These are phyloP conservation scores for Molothrus ater DNA, from an alignment of 2,797 vertebrate genomes.

Conservation along the genomic window DNA sequence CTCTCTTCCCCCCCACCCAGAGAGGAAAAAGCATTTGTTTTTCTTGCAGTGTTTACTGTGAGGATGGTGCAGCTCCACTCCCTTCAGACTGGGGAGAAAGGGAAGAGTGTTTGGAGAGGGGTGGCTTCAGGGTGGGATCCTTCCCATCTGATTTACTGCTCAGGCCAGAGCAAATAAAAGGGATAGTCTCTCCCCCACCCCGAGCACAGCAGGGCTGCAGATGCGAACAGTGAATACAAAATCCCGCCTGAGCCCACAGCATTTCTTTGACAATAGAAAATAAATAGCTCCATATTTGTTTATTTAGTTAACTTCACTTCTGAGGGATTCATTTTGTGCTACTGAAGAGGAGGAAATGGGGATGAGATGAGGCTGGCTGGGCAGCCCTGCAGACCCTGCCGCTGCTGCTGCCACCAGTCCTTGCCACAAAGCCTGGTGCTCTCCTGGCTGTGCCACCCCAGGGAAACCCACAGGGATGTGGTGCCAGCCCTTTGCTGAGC, in stretches of 20 bases:
- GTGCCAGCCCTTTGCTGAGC: background rate
- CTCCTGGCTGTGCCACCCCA: background rate
- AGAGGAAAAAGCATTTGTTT: conserved; percentile 26
- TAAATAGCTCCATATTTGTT: conserved; percentile 63
- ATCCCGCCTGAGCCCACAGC: conserved; percentile 33
- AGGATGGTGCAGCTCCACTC: rapidly evolving
- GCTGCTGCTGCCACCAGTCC: background rate
- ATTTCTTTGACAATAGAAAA: conserved; percentile 59
- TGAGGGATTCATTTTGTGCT: conserved; percentile 50
- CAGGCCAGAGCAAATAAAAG: background rate
- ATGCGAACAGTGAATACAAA: conserved; percentile 40
- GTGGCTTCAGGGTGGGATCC: conserved; percentile 12
- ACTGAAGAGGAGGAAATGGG: conserved; percentile 30
- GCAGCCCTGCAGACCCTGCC: background rate
- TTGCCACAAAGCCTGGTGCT: background rate
- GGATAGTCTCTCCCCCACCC: background rate
- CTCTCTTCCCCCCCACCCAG: background rate
- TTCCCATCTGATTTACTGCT: conserved; percentile 17
- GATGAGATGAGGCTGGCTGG: background rate
- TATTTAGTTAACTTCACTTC: conserved; percentile 65
- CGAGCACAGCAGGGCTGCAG: conserved; percentile 46
- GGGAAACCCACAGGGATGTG: rapidly evolving
- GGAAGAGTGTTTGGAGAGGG: background rate
- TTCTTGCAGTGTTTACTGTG: background rate
- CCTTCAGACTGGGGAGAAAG: background rate